Conservation (phyloP, 2,797 vertebrate genomes). For the Sebastes diaconus region DNA sequence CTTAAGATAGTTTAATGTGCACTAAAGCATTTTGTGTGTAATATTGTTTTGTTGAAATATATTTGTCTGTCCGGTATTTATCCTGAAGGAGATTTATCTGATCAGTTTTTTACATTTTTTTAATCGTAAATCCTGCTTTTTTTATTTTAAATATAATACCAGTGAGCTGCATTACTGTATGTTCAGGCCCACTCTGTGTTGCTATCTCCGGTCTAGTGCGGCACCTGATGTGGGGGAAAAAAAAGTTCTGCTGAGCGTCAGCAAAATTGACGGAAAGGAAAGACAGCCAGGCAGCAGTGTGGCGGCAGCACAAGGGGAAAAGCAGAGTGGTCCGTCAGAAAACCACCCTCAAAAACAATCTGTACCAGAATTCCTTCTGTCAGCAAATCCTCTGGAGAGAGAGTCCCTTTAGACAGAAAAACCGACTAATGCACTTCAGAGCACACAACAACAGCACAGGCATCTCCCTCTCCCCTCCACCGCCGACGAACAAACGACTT, state of each 20-base stretch:
- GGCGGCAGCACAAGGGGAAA: slow-evolving; percentile 50
- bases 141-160: background rate
- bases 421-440: slow-evolving; percentile 81
- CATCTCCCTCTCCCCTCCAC: slow-evolving; percentile 76
- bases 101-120: background rate
- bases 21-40: slow-evolving; percentile 69
- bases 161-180: background rate
- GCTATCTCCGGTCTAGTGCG: slow-evolving; percentile 42
- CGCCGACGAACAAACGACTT: slow-evolving; percentile 71
- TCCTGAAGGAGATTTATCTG: slow-evolving; percentile 24
- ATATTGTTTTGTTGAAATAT: slow-evolving; percentile 43
- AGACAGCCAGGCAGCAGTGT: slow-evolving; percentile 61
- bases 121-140: background rate
- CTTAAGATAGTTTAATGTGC: slow-evolving; percentile 67
- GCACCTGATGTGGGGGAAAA: slow-evolving; percentile 44
- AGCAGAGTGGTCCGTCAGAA: slow-evolving; percentile 71
- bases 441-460: slow-evolving; percentile 75
- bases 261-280: slow-evolving; percentile 68
- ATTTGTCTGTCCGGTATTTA: slow-evolving; percentile 36
- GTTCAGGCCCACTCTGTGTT: slow-evolving; percentile 19
- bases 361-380: slow-evolving; percentile 77
- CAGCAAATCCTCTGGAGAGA: slow-evolving; percentile 75
- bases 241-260: slow-evolving; percentile 71
- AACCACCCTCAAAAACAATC: slow-evolving; percentile 75
- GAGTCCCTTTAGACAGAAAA: slow-evolving; percentile 68